Conservation (phyloP, 2,113 vertebrate species). For the Mormyrus iriodes region DNA sequence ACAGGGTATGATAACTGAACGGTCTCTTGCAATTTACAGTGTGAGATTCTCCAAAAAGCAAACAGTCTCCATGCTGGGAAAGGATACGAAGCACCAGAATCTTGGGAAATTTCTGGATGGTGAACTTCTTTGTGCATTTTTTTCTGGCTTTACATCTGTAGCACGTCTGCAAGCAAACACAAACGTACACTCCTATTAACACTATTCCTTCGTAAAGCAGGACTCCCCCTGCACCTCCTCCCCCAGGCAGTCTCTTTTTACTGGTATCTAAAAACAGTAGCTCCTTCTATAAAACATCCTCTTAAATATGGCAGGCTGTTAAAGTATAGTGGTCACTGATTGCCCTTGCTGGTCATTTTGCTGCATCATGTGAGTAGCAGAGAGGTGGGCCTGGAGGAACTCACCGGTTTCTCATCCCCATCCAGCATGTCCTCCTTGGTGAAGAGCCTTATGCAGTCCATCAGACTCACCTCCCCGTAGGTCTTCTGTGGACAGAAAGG, state of each 20-base stretch:
- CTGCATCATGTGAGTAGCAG: neutral
- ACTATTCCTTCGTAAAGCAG: neutral
- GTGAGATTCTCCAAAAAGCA: neutral
- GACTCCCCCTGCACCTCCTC: neutral
- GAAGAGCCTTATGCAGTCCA: slow-evolving; percentile 87
- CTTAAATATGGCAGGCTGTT: neutral
- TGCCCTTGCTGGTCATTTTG: neutral
- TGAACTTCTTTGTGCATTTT: slow-evolving; percentile 91
- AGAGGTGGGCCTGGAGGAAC: neutral
- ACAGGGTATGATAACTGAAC: neutral
- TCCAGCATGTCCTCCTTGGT: slow-evolving; percentile 90
- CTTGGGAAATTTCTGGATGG: slow-evolving; percentile 93
- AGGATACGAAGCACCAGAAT: slow-evolving; percentile 97
- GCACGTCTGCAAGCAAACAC: slow-evolving; percentile 66
- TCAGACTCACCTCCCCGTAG: slow-evolving; percentile 78
- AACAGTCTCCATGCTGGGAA: slow-evolving; percentile 21
- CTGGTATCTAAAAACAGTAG: neutral
- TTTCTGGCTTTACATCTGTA: slow-evolving; percentile 82
- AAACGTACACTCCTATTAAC: neutral
- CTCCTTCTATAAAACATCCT: neutral
- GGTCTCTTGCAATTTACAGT: neutral
- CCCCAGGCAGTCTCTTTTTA: neutral
- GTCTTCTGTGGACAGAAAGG: slow-evolving; percentile 57
- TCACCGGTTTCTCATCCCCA: slow-evolving; percentile 89
- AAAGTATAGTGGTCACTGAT: neutral